These are phyloP conservation scores for Penelope pileata DNA, from an alignment of 2,113 vertebrate species.

Conservation along the genomic window DNA sequence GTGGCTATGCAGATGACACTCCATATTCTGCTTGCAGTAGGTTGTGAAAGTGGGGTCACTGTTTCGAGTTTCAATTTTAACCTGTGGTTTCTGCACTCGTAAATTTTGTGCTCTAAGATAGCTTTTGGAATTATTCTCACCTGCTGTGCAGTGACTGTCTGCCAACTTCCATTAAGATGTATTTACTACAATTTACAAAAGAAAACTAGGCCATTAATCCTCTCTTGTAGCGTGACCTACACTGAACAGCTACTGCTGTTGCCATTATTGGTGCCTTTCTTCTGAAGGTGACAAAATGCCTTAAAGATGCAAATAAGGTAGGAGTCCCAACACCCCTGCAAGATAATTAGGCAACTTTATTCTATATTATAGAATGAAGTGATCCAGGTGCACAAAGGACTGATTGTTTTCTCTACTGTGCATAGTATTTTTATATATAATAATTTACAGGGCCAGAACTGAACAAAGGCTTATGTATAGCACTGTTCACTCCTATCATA, in stretches of 20 bases:
- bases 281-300: constrained; percentile 21
- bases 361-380: background rate
- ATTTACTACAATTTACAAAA: background rate
- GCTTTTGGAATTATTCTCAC: background rate
- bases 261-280: background rate
- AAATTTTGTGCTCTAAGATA: background rate
- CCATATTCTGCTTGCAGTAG: background rate
- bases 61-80: background rate
- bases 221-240: background rate
- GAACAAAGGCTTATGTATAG: background rate
- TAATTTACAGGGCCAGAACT: background rate
- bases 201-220: background rate
- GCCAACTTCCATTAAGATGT: background rate
- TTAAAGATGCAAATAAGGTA: constrained; percentile 32
- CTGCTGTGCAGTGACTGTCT: background rate
- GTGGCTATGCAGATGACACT: background rate
- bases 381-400: background rate
- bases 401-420: background rate
- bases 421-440: background rate
- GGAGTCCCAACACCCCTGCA: constrained; percentile 2
- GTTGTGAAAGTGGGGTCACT: background rate
- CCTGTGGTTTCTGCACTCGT: background rate
- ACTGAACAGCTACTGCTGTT: background rate
- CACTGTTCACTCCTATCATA: background rate
- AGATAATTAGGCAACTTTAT: constrained; percentile 15